Percentiles rank a stretch among this genome's conserved stretches.
Evolutionary conservation across 1,140 invertebrate genomes (phyloP).

Genomic region (Drosophila sp.): DNA sequence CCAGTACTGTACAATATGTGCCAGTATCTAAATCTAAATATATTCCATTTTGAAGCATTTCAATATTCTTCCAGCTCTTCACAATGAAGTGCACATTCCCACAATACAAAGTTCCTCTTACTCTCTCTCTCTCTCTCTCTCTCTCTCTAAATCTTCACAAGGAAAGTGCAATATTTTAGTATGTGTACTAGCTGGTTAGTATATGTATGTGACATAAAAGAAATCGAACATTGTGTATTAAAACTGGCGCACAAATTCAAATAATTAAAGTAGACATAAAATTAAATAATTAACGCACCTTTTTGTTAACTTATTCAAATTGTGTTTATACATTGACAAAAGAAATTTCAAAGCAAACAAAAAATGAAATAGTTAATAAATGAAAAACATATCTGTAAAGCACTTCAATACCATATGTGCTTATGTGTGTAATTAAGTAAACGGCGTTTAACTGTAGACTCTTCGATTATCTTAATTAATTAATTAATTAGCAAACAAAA

Average conservation of each 20-base stretch:
- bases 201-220: constrained; percentile 10
- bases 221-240: constrained; percentile 29
- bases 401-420: constrained; percentile 30
- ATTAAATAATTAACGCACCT: constrained; percentile 5
- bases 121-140: neutral
- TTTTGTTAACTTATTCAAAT: neutral
- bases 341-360: constrained; percentile 10
- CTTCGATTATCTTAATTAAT: too few species aligned
- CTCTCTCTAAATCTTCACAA: neutral
- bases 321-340: constrained; percentile 5
- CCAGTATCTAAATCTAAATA: neutral
- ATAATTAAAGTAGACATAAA: neutral
- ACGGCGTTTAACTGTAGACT: constrained; percentile 6
- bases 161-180: constrained; percentile 17
- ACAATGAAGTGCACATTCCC: constrained; percentile 2
- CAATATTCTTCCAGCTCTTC: neutral
- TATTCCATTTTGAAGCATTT: constrained; percentile 9
- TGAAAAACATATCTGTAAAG: constrained; percentile 50
- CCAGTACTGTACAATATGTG: constrained; percentile 10
- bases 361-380: constrained; percentile 21
- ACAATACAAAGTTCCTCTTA: constrained; percentile 2
- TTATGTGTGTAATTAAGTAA: constrained; percentile 21
- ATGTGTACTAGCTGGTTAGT: constrained; percentile 9
- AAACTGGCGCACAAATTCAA: constrained; percentile 26
- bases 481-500: constrained; percentile 9